These are phyloP conservation scores for Papilio xuthus DNA, from an alignment of 1,140 invertebrate genomes.

Conservation along the genomic window DNA sequence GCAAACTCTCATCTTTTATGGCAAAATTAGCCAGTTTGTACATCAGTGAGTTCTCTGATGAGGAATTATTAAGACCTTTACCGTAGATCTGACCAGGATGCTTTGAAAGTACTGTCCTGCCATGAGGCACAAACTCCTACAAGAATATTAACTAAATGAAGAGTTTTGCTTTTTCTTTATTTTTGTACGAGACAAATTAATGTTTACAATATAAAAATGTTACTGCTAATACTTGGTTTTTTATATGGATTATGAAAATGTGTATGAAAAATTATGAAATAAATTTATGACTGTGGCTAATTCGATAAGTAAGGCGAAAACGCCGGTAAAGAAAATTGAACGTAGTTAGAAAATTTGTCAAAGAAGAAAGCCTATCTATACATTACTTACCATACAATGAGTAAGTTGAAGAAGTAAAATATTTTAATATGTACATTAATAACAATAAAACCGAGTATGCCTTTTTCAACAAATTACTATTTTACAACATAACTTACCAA, in stretches of 20 bases:
- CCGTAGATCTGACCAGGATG: constrained; percentile 87
- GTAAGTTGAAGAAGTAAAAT: too few relatives aligned
- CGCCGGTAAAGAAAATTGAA: background rate
- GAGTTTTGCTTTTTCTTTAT: background rate
- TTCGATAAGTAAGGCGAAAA: background rate
- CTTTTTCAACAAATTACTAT: background rate
- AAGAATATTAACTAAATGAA: constrained; percentile 44
- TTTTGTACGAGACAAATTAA: background rate
- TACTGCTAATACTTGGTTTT: too few relatives aligned
- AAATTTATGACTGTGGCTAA: too few relatives aligned
- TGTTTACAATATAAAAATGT: background rate
- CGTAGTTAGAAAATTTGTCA: background rate
- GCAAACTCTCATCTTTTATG: constrained; percentile 83
- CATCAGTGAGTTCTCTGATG: constrained; percentile 83
- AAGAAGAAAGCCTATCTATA: background rate
- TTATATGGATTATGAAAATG: too few relatives aligned
- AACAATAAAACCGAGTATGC: too few relatives aligned
- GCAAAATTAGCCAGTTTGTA: constrained; percentile 89
- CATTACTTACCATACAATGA: constrained; percentile 85
- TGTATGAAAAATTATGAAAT: too few relatives aligned
- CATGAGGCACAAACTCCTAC: constrained; percentile 95
- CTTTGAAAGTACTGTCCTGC: constrained; percentile 88
- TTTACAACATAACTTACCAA: constrained; percentile 82
- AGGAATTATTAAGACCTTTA: constrained; percentile 66
- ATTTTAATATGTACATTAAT: too few relatives aligned